phyloP scores from a whole-genome alignment of 2,888 invertebrate genomes.

The Pristionchus arcanus region DNA sequence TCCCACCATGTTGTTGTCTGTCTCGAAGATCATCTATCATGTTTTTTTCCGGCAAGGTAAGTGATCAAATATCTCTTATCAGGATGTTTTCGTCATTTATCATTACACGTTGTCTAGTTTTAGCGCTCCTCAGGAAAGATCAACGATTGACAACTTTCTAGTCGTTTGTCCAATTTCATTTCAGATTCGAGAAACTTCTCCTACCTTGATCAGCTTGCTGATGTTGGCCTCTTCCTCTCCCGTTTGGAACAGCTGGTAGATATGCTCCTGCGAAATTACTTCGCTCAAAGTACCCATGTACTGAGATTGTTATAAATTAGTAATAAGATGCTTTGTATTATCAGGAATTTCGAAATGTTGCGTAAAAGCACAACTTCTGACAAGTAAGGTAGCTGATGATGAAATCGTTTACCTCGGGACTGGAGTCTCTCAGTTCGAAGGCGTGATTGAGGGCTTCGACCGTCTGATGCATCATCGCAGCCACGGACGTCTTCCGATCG shows the following conservation, averaged over 20 bases:
- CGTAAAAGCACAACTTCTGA: too few relatives aligned
- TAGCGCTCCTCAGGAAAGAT: too few relatives aligned
- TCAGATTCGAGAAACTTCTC: background rate
- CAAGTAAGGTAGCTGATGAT: too few relatives aligned
- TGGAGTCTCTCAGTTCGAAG: slow-evolving; percentile 42
- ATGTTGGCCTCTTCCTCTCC: slow-evolving; percentile 75
- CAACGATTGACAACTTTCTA: background rate
- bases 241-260: slow-evolving; percentile 75
- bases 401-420: slow-evolving; percentile 4
- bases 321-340: background rate
- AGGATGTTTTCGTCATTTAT: background rate
- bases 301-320: background rate
- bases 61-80: background rate
- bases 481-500: slow-evolving; percentile 64
- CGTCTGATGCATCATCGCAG: slow-evolving; percentile 66
- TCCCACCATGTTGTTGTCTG: background rate
- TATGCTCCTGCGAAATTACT: slow-evolving; percentile 12
- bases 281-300: too few relatives aligned
- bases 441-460: slow-evolving; percentile 66
- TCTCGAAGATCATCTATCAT: background rate
- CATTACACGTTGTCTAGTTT: too few relatives aligned
- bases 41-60: background rate
- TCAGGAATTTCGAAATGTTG: too few relatives aligned
- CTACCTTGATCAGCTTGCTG: slow-evolving; percentile 72
- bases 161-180: background rate